These are phyloP conservation scores for Enchytraeus crypticus DNA, from an alignment of 2,888 invertebrate genomes.

Conservation along the genomic window DNA sequence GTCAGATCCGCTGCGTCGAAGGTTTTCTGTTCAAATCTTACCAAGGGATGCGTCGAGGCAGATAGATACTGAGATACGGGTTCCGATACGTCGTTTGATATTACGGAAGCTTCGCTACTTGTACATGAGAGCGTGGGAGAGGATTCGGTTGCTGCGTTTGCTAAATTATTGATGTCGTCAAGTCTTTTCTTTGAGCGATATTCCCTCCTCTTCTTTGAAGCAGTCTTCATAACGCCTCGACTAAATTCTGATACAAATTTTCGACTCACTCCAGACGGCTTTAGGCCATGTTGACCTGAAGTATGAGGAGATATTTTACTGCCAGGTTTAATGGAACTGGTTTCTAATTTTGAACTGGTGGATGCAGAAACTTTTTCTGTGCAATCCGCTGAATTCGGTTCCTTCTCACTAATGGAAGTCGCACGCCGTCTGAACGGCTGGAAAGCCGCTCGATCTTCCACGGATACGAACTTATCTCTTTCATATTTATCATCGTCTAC, in stretches of 20 bases:
- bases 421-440: neutral
- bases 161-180: neutral
- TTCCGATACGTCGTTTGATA: neutral
- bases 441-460: neutral
- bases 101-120: neutral
- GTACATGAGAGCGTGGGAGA: neutral
- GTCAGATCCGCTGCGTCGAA: neutral
- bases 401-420: neutral
- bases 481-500: neutral
- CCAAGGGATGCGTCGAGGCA: neutral
- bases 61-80: neutral
- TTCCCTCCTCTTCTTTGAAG: conserved; percentile 48
- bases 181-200: conserved; percentile 32
- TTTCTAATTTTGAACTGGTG: neutral
- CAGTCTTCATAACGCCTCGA: conserved; percentile 38
- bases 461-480: neutral
- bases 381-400: neutral
- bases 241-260: neutral
- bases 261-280: too few relatives aligned
- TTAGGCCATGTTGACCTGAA: too few relatives aligned
- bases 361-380: neutral
- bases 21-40: neutral
- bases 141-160: neutral
- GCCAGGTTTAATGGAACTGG: neutral
- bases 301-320: too few relatives aligned